Base-by-base conservation (phyloP, 2,797 vertebrate species). In the Pelodytes ibericus region DNA sequence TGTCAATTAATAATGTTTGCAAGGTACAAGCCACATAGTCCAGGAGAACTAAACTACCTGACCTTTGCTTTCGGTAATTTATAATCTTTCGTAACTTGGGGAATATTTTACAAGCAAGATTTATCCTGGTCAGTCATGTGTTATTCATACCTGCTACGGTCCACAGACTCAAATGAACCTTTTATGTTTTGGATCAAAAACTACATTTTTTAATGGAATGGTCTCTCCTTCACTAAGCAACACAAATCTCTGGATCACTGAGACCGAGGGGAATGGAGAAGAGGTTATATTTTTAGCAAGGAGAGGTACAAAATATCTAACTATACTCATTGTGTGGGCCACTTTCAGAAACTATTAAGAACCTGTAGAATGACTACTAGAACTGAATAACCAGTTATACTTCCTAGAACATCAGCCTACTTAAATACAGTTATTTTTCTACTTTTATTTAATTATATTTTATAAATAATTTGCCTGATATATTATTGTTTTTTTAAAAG, bases 221-320 rank as follows among this genome's bases (percentile, higher is more conserved):
- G 26, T 61, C 41, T 65, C 58, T 47, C 61, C 72, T 57, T 31
- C 51, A 58, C 61, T 65, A 74, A 74, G 61, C 72, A 74, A 30
- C 47, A 65, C 33, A 41, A 65, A 57, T 66, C 29, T 58, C 24
- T 65, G 72, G 72, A 74, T 74, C 72, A 74, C 57, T 65, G 72
- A 33, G 22, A 65, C 24, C 29, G 68, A 69, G 53, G 47, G 41
- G 31, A 74, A 44, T 22, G 9, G 10, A 24, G 18, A 5, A 16
- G 41, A 16, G 13, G n/a, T n/a, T n/a, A n/a, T n/a, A n/a, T 44
- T 16, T 10, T 16, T 44, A 16, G 41, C 41, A 1, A 44, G 13
- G 41, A 44, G 41, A 44, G 18, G 2, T 16, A 15, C 18, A 44
- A 44, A 44, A 44, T 44, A 44, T 44, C 18, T 16, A 44, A 15